Evolutionary conservation across 2,888 invertebrate genomes (phyloP), one percentile per base, ranked within the genome.

Genomic region (Hemistola chrysoprasaria): DNA sequence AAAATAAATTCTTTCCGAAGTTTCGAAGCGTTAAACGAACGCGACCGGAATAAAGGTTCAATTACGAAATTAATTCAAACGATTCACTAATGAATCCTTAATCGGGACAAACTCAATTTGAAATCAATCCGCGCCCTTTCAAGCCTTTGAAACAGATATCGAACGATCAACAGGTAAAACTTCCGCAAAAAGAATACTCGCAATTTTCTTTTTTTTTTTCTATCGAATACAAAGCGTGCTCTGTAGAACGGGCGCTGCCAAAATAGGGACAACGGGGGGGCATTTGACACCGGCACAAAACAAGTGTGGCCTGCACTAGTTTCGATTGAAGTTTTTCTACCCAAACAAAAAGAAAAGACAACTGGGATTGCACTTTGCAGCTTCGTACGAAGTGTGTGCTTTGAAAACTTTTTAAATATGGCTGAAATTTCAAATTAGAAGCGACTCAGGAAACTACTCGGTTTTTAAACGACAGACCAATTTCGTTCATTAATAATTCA

Each of bases 211-310:
- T 36, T 33, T 26, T 27, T 25, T 22, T 29, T 29, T 39, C 24
- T 39, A 23, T 22, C 8, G 29, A 37, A 33, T 46, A 41, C 47
- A 46, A 41, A 46, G 38, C 33, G 39, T 20, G 21, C 33, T 11
- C 11, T 23, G 36, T 11, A 10, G 30, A 24, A 10, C 30, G 31
- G 28, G 34, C 35, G 38, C 31, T 49, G 58, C 57, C 51, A 53
- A 52, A 49, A 55, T 59, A 37, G 44, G n/a, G 47, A 59, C 53
- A 53, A 55, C 56, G 56, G 62, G 52, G 55, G 52, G 62, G 63
- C 63, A 62, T 64, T 71, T 71, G 76, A 73, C 69, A 66, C 65
- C 47, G 48, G 56, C 59, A 68, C 65, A 71, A 70, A 74, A 71
- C 67, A 68, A 65, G 55, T 50, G 57, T 46, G 55, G 54, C 29